phyloP scores from a whole-genome alignment of 2,888 invertebrate species.

The Ectropis crepuscularia region DNA sequence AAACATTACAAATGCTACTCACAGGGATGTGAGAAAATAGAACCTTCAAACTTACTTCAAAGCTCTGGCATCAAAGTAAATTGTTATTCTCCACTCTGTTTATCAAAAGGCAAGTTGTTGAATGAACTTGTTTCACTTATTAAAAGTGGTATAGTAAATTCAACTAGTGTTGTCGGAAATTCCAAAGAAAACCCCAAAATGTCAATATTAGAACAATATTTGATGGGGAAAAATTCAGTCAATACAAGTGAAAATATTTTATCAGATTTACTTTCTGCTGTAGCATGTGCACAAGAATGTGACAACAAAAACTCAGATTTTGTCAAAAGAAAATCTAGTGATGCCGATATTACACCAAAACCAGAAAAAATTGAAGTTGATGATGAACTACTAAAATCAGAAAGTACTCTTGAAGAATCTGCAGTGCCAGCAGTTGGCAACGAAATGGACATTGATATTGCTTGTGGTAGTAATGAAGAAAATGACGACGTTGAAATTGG shows the following conservation, averaged over 20 bases:
- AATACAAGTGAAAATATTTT: constrained; percentile 82
- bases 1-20: constrained; percentile 91
- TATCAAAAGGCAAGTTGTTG: constrained; percentile 89
- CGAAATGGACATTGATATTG: constrained; percentile 81
- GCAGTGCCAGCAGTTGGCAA: constrained; percentile 80
- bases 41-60: constrained; percentile 78
- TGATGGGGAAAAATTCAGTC: constrained; percentile 81
- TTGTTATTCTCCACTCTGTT: constrained; percentile 93
- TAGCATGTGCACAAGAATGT: constrained; percentile 86
- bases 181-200: constrained; percentile 82
- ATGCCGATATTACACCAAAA: constrained; percentile 65
- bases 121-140: constrained; percentile 87
- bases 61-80: constrained; percentile 76
- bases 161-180: constrained; percentile 69
- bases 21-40: constrained; percentile 86
- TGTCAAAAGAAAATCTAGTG: constrained; percentile 75
- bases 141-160: constrained; percentile 85
- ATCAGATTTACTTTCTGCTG: constrained; percentile 86
- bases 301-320: constrained; percentile 81
- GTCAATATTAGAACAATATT: constrained; percentile 89
- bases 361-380: constrained; percentile 62
- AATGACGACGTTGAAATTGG: constrained; percentile 81
- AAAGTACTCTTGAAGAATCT: constrained; percentile 82
- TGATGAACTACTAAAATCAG: constrained; percentile 72
- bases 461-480: constrained; percentile 71